Evolutionary conservation across 2,888 invertebrate species (phyloP), one percentile per base, ranked within the genome.

Genomic region (Mellilla xanthometata): DNA sequence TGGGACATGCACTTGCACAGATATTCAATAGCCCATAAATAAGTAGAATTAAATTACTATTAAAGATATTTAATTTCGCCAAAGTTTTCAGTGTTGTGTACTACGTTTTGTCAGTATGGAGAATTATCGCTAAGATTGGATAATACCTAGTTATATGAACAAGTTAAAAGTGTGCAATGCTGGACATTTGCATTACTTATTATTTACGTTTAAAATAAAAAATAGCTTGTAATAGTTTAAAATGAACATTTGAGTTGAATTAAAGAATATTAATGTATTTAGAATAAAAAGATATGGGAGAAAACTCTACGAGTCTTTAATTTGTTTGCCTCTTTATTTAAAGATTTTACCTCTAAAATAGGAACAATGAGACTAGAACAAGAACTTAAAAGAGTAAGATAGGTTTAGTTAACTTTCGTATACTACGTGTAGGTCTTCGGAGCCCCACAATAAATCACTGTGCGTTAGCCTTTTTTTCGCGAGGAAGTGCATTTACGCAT

Each of bases 191-290:
- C 85, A 86, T 84, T 71, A 86, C 86, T 86, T 83, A 78, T 77
- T 85, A 82, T 88, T 86, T 88, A 85, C 86, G 86, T 87, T 87
- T 78, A 81, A 81, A 79, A 43, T 50, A 74, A 71, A 73, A 81
- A 82, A 86, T 89, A 89, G 89, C 89, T 87, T 89, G 82, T 89
- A 89, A 88, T 88, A 89, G 89, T 88, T 87, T 86, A 82, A 88
- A 56, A 83, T 84, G 75, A 87, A 83, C 81, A 87, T 86, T 88
- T 89, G 85, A 88, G 87, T 88, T 89, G 87, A 82, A 82, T 84
- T 86, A 85, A 84, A 86, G 77, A 89, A 89, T 87, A 89, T 89
- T 88, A 89, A 89, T 89, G 89, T 89, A 89, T 89, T 87, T 89
- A 89, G 89, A 89, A 86, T 89, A 88, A 89, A 87, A 88, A 88